Conservation (phyloP, 2,113 vertebrate species). For the Passer montanus region DNA sequence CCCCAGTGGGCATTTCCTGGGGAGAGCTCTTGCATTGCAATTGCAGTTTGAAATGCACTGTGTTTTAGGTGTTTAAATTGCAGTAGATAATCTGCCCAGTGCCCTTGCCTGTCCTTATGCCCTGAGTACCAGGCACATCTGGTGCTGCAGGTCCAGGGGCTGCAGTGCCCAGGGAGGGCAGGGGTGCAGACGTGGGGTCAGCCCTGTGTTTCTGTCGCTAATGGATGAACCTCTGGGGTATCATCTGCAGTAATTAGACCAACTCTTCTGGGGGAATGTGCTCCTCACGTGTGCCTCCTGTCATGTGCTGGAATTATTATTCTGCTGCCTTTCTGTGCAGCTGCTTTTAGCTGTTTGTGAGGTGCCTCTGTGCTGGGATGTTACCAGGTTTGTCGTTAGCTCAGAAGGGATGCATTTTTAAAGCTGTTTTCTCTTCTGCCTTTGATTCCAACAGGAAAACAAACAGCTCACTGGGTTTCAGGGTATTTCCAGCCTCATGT, state of each 20-base stretch:
- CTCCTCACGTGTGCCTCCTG: neutral
- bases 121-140: neutral
- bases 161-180: neutral
- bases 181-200: neutral
- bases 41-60: neutral
- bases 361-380: neutral
- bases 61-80: neutral
- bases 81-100: neutral
- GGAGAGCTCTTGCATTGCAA: neutral
- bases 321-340: neutral
- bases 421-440: conserved; percentile 38
- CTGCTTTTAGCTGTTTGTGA: conserved; percentile 18
- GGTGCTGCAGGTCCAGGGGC: neutral
- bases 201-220: neutral
- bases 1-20: neutral
- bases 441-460: conserved; percentile 41
- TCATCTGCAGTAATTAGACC: neutral
- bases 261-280: neutral
- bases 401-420: conserved; percentile 36
- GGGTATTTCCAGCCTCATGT: neutral
- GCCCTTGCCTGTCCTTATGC: neutral
- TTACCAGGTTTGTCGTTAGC: neutral
- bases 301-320: neutral
- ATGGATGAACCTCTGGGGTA: neutral
- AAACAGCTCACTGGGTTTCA: neutral